A percentile compares a stretch with the other conserved stretches of the same genome.
These are phyloP conservation scores for Perodicticus potto DNA, from an alignment of 2,797 vertebrate species.

Conservation along the genomic window DNA sequence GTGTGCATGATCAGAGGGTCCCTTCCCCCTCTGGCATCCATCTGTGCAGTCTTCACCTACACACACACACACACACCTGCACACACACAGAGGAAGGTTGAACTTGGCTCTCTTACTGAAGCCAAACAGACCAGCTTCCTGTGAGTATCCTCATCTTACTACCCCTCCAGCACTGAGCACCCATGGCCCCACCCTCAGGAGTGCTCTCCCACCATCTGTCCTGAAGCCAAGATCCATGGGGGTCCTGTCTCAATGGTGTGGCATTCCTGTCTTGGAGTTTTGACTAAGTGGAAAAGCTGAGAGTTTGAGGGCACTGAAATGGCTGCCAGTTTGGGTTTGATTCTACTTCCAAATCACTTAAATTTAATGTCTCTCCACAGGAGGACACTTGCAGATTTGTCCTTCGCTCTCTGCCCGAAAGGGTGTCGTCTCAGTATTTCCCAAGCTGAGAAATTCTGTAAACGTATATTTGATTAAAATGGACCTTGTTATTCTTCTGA, in stretches of 20 bases:
- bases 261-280: neutral
- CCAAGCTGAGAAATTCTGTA: slow-evolving; percentile 17
- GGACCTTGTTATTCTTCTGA: neutral
- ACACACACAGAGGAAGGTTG: neutral
- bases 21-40: neutral
- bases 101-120: slow-evolving; percentile 47
- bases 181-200: neutral
- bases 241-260: neutral
- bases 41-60: neutral
- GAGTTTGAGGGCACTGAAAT: neutral
- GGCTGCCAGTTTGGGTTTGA: neutral
- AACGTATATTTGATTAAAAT: slow-evolving; percentile 16
- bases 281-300: neutral
- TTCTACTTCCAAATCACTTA: slow-evolving; percentile 16
- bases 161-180: neutral
- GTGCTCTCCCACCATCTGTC: neutral
- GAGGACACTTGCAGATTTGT: neutral
- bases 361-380: neutral
- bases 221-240: neutral
- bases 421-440: neutral
- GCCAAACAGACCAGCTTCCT: slow-evolving; percentile 26
- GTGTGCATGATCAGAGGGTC: neutral
- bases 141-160: neutral
- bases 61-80: neutral
- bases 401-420: slow-evolving; percentile 16